Base-by-base conservation (phyloP, 2,888 invertebrate species). In the Epirrita christyi region DNA sequence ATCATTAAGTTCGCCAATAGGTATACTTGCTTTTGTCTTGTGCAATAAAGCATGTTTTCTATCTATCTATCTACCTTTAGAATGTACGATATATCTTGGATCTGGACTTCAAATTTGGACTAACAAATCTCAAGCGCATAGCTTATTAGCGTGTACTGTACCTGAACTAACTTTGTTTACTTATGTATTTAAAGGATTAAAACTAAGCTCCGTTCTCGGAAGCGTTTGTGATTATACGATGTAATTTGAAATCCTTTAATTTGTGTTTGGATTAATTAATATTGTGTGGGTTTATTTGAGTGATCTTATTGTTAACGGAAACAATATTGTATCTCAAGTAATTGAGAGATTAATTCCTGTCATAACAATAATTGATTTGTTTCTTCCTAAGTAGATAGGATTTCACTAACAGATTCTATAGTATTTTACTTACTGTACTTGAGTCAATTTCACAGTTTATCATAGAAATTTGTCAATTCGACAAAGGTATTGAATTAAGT, bases 221-320 rank as follows among this genome's bases (percentile, higher is more conserved):
- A 47, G 51, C 36, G 43, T 46, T 45, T 50, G 53, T 37, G 45
- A 55, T 56, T 55, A 52, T 50, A 43, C 29, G 29, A 38, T 34
- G 43, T 59, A 29, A 59, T 47, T 50, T 54, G 28, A 50, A 29
- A 46, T 42, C 54, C 42, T 50, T 50, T 59, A 59, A 58, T 51
- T 52, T 50, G 44, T 47, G 44, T 52, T 50, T 27, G 21, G 55
- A 48, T 55, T 52, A 55, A 55, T 46, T 52, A 59, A 59, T 47
- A 49, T 32, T 21, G 42, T 34, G 32, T 29, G 44, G 38, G 52
- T 44, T 54, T 28, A 47, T 28, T 44, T 28, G 8, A n/a, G 28
- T 21, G 6, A 34, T 50, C 27, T 44, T 10, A 49, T 34, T 55
- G 34, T 42, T 47, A 41, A 15, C 42, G 11, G 28, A 38, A 42